Evolutionary conservation across 2,888 invertebrate genomes (phyloP), one percentile per base, ranked within the genome.

Genomic region (Cantharis rustica): DNA sequence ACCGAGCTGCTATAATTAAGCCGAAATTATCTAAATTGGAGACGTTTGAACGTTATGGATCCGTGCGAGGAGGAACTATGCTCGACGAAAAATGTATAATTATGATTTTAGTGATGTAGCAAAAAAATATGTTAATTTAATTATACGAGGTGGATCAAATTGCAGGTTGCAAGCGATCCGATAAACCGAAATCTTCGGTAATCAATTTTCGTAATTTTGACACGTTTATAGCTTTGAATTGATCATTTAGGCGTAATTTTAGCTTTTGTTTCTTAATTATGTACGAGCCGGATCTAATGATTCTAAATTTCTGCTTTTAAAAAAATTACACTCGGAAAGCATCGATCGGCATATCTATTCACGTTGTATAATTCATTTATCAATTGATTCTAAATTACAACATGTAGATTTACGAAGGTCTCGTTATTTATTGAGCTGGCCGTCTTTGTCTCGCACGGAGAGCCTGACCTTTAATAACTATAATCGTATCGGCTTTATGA

Each of bases 141-240:
- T 78, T 78, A 78, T 71, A 78, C 72, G 70, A 78, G 78, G 69
- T 69, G 76, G 76, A 76, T 78, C 69, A 78, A 78, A 78, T 78
- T 76, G 78, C 72, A 78, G 76, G 74, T 68, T 76, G 71, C 73
- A 74, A 23, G 69, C n/a, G 75, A 73, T 68, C 26, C 71, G 78
- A 78, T 78, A 76, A 78, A 76, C 76, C 64, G 69, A 78, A 76
- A 78, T 76, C 71, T 78, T 73, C 68, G 75, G 75, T 79, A 80
- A 80, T 80, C 80, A 79, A 80, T 80, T 80, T 80, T 79, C 73
- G 68, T 79, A 80, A 80, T 80, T 80, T 80, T 80, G 80, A 80
- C 80, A 80, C 80, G 75, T 80, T 79, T 77, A 76, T 79, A 70
- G 79, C 75, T 80, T 74, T 72, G 77, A 77, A 80, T 80, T 76